Percentiles rank a stretch among this genome's conserved stretches.
Evolutionary conservation across 2,888 invertebrate species (phyloP).

Genomic region (Mythimna impura): DNA sequence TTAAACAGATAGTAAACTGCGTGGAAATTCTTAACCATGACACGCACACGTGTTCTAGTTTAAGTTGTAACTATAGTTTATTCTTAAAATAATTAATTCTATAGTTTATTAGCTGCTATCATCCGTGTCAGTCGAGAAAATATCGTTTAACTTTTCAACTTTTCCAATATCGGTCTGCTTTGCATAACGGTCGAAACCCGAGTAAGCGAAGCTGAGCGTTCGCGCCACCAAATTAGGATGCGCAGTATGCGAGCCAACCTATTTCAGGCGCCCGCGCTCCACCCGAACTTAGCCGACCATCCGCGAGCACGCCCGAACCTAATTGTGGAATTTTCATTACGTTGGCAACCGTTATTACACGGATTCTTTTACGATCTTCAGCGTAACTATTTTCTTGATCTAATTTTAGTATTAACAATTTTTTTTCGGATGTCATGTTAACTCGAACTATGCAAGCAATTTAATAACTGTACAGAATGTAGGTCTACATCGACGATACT

Average conservation of each 20-base stretch:
- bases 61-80: neutral
- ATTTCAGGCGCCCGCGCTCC: conserved; percentile 86
- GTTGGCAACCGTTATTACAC: conserved; percentile 71
- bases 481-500: neutral
- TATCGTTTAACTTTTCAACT: conserved; percentile 22
- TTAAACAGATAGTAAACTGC: neutral
- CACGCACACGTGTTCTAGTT: neutral
- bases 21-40: neutral
- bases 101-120: neutral
- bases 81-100: conserved; percentile 6
- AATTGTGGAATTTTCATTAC: conserved; percentile 81
- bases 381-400: conserved; percentile 62
- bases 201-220: conserved; percentile 79
- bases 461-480: conserved; percentile 11
- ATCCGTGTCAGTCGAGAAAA: conserved; percentile 5
- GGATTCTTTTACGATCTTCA: conserved; percentile 65
- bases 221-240: conserved; percentile 91
- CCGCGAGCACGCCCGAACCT: conserved; percentile 81
- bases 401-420: conserved; percentile 55
- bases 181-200: conserved; percentile 73
- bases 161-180: conserved; percentile 62
- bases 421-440: conserved; percentile 20
- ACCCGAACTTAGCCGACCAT: conserved; percentile 74
- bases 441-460: conserved; percentile 11
- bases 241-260: conserved; percentile 80